Conservation (phyloP, 2,797 vertebrate genomes). For the Ataeniobius toweri region DNA sequence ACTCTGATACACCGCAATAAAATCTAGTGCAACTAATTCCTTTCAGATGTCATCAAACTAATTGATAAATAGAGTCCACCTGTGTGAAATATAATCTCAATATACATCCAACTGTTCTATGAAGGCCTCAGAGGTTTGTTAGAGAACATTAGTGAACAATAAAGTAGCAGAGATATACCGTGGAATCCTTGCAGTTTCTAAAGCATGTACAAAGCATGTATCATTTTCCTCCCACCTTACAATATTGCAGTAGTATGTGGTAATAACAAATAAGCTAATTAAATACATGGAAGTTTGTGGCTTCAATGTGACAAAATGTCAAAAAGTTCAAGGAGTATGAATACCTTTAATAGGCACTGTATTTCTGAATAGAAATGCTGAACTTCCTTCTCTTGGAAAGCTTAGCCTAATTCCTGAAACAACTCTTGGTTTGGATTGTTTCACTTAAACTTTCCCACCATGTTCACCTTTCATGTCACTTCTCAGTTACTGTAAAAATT, state of each 20-base stretch:
- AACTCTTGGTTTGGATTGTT: neutral
- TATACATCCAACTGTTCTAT: neutral
- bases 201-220: neutral
- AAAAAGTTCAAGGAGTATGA: neutral
- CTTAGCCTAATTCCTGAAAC: constrained; percentile 4
- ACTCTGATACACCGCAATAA: neutral
- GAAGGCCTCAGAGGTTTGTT: neutral
- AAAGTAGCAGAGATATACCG: too few relatives aligned
- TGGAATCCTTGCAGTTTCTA: too few relatives aligned
- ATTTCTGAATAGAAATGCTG: neutral
- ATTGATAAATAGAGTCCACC: neutral
- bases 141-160: neutral
- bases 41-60: neutral
- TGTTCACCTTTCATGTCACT: constrained; percentile 29
- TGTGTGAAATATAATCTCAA: neutral
- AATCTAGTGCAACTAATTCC: neutral
- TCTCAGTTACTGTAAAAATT: constrained; percentile 16
- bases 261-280: neutral
- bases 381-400: constrained; percentile 2
- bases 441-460: constrained; percentile 52
- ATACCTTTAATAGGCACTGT: neutral
- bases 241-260: neutral
- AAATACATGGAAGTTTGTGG: neutral
- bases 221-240: too few relatives aligned
- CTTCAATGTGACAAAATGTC: neutral